These are phyloP conservation scores for Luehdorfia chinensis DNA, from an alignment of 1,140 invertebrate genomes.

Conservation along the genomic window DNA sequence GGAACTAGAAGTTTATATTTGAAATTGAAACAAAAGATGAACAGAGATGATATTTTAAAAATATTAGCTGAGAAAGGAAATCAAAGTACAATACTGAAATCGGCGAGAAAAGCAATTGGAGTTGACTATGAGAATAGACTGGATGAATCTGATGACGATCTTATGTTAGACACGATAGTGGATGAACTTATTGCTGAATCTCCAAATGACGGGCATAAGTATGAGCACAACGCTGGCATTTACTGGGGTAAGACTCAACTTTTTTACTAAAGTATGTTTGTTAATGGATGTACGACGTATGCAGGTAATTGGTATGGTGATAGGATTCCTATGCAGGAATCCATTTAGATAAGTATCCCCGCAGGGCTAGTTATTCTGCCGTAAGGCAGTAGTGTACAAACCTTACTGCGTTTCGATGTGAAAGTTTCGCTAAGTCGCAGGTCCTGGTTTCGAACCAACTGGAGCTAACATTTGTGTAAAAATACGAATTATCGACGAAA, in stretches of 20 bases:
- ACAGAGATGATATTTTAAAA: slow-evolving; percentile 53
- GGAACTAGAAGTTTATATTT: slow-evolving; percentile 51
- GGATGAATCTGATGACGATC: slow-evolving; percentile 19
- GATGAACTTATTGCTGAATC: slow-evolving; percentile 47
- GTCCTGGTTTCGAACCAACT: too few relatives aligned
- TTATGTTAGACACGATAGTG: slow-evolving; percentile 35
- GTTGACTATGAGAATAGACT: slow-evolving; percentile 14
- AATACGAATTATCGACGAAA: too few relatives aligned
- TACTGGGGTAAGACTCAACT: slow-evolving; percentile 46
- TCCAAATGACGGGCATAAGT: slow-evolving; percentile 45
- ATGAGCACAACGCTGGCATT: slow-evolving; percentile 37
- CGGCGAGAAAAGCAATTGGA: slow-evolving; percentile 44
- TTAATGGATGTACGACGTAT: too few relatives aligned
- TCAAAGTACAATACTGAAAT: slow-evolving; percentile 30
- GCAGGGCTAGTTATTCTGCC: too few relatives aligned
- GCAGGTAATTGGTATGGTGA: too few relatives aligned
- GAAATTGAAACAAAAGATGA: slow-evolving; percentile 60
- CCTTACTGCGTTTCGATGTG: too few relatives aligned
- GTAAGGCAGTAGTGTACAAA: too few relatives aligned
- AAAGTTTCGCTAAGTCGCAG: too few relatives aligned
- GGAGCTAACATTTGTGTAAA: too few relatives aligned
- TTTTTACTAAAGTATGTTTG: not conserved
- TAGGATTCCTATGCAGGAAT: too few relatives aligned
- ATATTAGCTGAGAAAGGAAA: slow-evolving; percentile 38
- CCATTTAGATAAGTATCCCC: too few relatives aligned